Base-by-base conservation (phyloP, 2,797 vertebrate species). In the Tapirus indicus region DNA sequence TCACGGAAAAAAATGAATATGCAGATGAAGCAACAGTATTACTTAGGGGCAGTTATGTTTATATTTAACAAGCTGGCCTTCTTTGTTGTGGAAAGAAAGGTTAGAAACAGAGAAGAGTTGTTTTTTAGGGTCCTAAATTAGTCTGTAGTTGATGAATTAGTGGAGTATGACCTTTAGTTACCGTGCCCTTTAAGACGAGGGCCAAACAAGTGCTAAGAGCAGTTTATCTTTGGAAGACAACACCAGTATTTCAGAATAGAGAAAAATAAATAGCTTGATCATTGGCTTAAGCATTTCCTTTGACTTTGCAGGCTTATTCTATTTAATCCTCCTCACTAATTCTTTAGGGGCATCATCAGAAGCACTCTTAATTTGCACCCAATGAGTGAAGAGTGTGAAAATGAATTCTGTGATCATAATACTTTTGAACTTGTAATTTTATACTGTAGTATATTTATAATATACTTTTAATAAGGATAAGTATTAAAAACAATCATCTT, bases 221-320 rank as follows among this genome's bases (percentile, higher is more conserved):
- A 90, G n/a, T 95, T 96, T 89, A 88, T 97, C 88, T 92, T 93
- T 86, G 32, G 64, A 93, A 87, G 35, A 74, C n/a, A 71, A 82
- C 47, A 75, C 20, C 20, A 79, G 7, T 80, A 17, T 91, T 96
- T 96, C 71, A 69, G 64, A 86, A 86, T 23, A 92, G 23, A 87
- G 32, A 66, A 66, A 96, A 94, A 84, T 72, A 96, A 89, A 62
- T 93, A 84, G 68, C 58, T 94, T 93, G 52, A 54, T 74, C 88
- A 54, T 85, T 93, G 82, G 35, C 62, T 96, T 86, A 95, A 64
- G 41, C 16, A 78, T 91, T 88, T 77, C 18, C 35, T 96, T 85
- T 94, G 74, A 69, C 58, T 91, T 94, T 82, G 1, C 58, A 14
- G 52, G 21, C 78, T 89, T 66, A 49, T 92, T 88, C n/a, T 95